Percentiles rank a stretch among this genome's conserved stretches.
Conservation (phyloP, 2,113 vertebrate genomes). For the Diadophis punctatus region DNA sequence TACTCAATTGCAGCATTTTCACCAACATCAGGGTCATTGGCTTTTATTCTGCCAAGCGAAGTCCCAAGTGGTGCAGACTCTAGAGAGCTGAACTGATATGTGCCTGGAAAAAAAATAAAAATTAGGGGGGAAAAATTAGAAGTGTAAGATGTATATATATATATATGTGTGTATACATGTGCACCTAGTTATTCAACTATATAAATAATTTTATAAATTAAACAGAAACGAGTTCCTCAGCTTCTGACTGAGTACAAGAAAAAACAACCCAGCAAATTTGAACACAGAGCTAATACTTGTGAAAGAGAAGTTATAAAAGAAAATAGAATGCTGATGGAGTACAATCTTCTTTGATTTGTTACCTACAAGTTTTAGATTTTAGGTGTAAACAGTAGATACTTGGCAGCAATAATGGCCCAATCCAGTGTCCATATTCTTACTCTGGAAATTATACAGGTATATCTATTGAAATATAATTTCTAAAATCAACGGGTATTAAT, state of each 20-base stretch:
- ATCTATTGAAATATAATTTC: neutral
- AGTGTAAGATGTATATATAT: neutral
- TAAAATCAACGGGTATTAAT: neutral
- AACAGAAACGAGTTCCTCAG: conserved; percentile 12
- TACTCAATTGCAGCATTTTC: conserved; percentile 90
- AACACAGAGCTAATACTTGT: neutral
- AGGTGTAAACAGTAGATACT: neutral
- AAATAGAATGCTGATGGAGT: neutral
- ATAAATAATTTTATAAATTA: conserved; percentile 17
- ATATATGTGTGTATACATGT: neutral
- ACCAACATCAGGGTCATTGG: conserved; percentile 86
- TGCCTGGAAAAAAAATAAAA: conserved; percentile 72
- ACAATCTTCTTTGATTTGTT: neutral
- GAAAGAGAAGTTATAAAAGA: neutral
- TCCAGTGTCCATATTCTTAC: neutral
- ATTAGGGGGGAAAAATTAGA: neutral
- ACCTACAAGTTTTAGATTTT: neutral
- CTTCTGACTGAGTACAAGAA: neutral
- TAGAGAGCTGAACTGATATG: conserved; percentile 81
- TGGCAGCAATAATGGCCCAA: neutral
- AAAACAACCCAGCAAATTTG: conserved; percentile 18
- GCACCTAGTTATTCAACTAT: neutral
- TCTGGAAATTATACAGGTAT: neutral
- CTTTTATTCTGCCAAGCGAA: conserved; percentile 87
- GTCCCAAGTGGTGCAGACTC: conserved; percentile 86